These are phyloP conservation scores for Rotaria magnacalcarata DNA, from an alignment of 2,888 invertebrate species.

Conservation along the genomic window DNA sequence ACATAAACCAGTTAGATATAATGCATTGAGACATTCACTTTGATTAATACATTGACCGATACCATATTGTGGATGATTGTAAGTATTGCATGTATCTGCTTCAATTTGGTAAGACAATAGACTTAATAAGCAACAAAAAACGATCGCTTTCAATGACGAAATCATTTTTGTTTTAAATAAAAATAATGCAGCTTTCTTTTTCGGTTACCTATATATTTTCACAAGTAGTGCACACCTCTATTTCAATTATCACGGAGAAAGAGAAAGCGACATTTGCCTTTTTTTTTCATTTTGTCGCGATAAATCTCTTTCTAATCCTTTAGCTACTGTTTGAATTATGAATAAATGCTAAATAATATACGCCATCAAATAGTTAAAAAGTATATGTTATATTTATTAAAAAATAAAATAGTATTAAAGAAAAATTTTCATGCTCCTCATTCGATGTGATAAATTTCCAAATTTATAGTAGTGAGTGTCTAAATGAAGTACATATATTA, in stretches of 20 bases:
- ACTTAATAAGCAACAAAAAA: neutral
- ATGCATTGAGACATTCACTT: conserved; percentile 26
- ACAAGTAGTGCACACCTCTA: neutral
- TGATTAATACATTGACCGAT: conserved; percentile 37
- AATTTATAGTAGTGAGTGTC: too few relatives aligned
- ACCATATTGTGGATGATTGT: conserved; percentile 43
- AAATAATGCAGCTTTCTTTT: neutral
- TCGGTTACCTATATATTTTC: neutral
- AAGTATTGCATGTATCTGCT: conserved; percentile 34
- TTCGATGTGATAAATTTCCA: too few relatives aligned
- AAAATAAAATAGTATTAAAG: too few relatives aligned
- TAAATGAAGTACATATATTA: too few relatives aligned
- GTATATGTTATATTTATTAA: too few relatives aligned
- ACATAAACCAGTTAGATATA: conserved; percentile 42
- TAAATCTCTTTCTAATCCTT: neutral
- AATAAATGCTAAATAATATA: too few relatives aligned
- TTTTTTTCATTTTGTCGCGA: neutral
- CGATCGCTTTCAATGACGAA: neutral
- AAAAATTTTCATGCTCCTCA: too few relatives aligned
- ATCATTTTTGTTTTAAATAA: neutral
- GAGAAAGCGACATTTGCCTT: neutral
- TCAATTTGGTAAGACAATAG: neutral
- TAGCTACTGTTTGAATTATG: too few relatives aligned
- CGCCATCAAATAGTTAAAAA: too few relatives aligned
- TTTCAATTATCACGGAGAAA: neutral